Percentiles rank a stretch among this genome's conserved stretches.
Evolutionary conservation across 2,888 invertebrate species (phyloP).

Genomic region (Antitype chi): DNA sequence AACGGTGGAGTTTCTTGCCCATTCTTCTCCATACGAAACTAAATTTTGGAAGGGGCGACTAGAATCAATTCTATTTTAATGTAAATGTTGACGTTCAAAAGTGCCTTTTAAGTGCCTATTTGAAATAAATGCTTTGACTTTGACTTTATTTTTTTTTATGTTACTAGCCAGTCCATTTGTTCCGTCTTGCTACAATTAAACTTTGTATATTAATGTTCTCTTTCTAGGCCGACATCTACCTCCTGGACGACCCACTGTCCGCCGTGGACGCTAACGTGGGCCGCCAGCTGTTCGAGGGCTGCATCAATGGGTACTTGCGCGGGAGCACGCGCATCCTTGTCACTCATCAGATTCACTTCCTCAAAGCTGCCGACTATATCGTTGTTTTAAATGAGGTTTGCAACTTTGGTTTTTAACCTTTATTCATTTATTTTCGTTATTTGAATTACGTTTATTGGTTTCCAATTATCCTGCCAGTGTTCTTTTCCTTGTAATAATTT

Average conservation of each 20-base stretch:
- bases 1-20: too few species aligned
- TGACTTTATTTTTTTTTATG: neutral
- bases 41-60: too few species aligned
- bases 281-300: slow-evolving; percentile 94
- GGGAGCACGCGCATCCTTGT: slow-evolving; percentile 94
- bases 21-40: too few species aligned
- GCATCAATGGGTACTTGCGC: slow-evolving; percentile 92
- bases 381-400: slow-evolving; percentile 90
- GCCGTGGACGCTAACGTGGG: slow-evolving; percentile 96
- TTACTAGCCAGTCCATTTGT: neutral
- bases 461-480: neutral
- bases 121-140: too few species aligned
- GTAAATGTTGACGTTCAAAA: too few species aligned
- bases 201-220: neutral
- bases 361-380: slow-evolving; percentile 92
- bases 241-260: slow-evolving; percentile 96
- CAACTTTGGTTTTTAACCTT: slow-evolving; percentile 43
- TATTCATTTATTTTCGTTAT: neutral
- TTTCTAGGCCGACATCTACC: slow-evolving; percentile 93
- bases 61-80: too few species aligned
- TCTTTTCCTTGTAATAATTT: neutral
- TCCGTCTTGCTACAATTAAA: neutral
- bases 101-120: too few species aligned
- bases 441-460: neutral
- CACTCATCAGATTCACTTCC: slow-evolving; percentile 96